Conservation (phyloP, 2,113 vertebrate genomes). For the Noturus placidus region DNA sequence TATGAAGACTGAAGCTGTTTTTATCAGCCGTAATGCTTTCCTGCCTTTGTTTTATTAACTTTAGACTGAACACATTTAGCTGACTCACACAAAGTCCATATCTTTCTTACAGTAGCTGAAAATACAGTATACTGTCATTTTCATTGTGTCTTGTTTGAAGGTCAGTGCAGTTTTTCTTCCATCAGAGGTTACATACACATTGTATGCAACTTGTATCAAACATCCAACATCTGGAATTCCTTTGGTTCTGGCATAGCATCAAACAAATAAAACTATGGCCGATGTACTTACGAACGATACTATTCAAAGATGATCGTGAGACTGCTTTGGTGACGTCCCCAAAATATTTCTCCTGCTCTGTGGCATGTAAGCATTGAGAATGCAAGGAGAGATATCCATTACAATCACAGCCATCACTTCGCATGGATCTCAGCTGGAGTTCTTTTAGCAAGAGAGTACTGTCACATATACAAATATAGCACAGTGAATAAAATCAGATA, state of each 20-base stretch:
- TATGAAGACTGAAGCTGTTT: constrained; percentile 18
- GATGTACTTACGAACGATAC: neutral
- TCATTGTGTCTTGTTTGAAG: constrained; percentile 8
- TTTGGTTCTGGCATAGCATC: neutral
- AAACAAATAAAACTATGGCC: neutral
- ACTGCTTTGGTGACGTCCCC: neutral
- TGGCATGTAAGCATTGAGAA: neutral
- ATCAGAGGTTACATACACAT: neutral
- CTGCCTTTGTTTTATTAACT: constrained; percentile 34
- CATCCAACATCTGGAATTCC: neutral
- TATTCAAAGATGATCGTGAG: neutral
- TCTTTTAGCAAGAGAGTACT: neutral
- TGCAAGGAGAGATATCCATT: neutral
- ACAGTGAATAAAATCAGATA: neutral
- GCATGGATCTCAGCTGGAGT: neutral
- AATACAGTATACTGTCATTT: neutral
- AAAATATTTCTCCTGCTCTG: no score
- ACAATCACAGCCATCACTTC: neutral
- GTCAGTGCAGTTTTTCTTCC: neutral
- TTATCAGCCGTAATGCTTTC: constrained; percentile 28
- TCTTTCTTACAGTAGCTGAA: neutral
- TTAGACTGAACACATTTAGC: constrained; percentile 12
- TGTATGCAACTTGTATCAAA: neutral
- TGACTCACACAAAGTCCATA: neutral
- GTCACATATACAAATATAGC: neutral